phyloP scores from a whole-genome alignment of 1,140 invertebrate genomes.

The Vanessa atalanta region DNA sequence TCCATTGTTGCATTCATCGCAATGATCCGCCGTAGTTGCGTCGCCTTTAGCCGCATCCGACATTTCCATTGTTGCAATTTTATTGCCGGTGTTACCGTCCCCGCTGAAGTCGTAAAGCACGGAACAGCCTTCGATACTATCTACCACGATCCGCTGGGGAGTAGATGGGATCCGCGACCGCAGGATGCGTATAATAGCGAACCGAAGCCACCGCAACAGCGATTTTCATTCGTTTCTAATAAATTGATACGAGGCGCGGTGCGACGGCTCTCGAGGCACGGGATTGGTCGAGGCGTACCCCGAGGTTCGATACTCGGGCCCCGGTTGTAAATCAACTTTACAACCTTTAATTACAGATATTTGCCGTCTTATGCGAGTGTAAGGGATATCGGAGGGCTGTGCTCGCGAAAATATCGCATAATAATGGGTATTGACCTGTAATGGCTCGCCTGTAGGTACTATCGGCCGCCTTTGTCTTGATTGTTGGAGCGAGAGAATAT shows the following conservation, averaged over 20 bases:
- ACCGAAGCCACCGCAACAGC: slow-evolving; percentile 72
- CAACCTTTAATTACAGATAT: slow-evolving; percentile 81
- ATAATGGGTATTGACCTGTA: slow-evolving; percentile 80
- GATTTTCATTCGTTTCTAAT: slow-evolving; percentile 78
- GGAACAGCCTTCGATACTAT: slow-evolving; percentile 69
- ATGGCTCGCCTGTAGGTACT: slow-evolving; percentile 76
- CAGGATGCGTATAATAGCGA: slow-evolving; percentile 67
- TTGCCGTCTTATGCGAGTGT: slow-evolving; percentile 76
- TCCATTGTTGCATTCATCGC: slow-evolving; percentile 77
- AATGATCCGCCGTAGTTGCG: slow-evolving; percentile 70
- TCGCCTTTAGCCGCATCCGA: slow-evolving; percentile 75
- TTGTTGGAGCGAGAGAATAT: slow-evolving; percentile 73
- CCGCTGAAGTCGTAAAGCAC: slow-evolving; percentile 70
- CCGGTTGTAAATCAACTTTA: slow-evolving; percentile 79
- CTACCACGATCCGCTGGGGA: slow-evolving; percentile 56
- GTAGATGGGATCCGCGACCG: slow-evolving; percentile 70
- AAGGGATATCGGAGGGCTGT: slow-evolving; percentile 74
- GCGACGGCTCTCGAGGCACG: slow-evolving; percentile 45
- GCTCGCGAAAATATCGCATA: slow-evolving; percentile 79
- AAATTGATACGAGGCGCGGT: slow-evolving; percentile 74
- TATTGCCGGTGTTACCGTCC: slow-evolving; percentile 77
- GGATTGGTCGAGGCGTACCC: slow-evolving; percentile 73
- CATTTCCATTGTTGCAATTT: slow-evolving; percentile 78
- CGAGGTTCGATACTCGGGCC: slow-evolving; percentile 62
- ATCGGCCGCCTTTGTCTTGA: slow-evolving; percentile 78